A percentile compares a stretch with the other conserved stretches of the same genome.
Evolutionary conservation across 2,888 invertebrate species (phyloP).

Genomic region (Limnephilus lunatus): DNA sequence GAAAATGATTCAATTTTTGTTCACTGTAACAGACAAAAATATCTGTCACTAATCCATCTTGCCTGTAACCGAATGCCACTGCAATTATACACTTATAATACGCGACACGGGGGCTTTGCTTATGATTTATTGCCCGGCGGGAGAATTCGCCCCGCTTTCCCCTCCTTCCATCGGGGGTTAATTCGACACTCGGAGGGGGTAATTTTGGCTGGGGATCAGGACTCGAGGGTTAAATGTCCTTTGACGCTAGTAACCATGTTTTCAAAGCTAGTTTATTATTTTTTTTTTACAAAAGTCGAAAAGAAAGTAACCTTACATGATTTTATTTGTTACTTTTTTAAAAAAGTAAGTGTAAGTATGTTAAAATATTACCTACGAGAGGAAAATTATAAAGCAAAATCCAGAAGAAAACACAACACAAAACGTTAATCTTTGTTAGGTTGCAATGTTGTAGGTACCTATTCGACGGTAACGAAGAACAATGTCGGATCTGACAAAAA

Average conservation of each 20-base stretch:
- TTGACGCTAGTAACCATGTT: conserved; percentile 23
- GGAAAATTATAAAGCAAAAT: no score
- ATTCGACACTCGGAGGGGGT: conserved; percentile 50
- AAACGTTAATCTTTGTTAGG: no score
- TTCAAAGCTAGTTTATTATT: not conserved
- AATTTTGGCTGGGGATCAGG: conserved; percentile 50
- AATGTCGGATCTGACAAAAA: no score
- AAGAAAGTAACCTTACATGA: no score
- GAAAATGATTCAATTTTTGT: not conserved
- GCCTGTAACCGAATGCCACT: conserved; percentile 64
- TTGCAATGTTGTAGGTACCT: no score
- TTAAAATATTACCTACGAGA: no score
- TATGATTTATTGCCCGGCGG: conserved; percentile 63
- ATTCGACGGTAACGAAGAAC: no score
- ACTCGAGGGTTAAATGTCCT: conserved; percentile 61
- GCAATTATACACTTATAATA: conserved; percentile 64
- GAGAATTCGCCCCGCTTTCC: not conserved
- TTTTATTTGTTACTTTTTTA: no score
- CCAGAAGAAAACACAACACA: no score
- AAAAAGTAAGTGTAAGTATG: no score
- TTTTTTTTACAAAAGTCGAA: no score
- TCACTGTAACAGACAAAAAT: conserved; percentile 38
- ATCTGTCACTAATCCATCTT: conserved; percentile 64
- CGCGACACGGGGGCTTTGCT: conserved; percentile 64
- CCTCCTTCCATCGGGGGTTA: conserved; percentile 37